Evolutionary conservation across 2,888 invertebrate genomes (phyloP), one percentile per base, ranked within the genome.

Genomic region (Ophion ventricosus): DNA sequence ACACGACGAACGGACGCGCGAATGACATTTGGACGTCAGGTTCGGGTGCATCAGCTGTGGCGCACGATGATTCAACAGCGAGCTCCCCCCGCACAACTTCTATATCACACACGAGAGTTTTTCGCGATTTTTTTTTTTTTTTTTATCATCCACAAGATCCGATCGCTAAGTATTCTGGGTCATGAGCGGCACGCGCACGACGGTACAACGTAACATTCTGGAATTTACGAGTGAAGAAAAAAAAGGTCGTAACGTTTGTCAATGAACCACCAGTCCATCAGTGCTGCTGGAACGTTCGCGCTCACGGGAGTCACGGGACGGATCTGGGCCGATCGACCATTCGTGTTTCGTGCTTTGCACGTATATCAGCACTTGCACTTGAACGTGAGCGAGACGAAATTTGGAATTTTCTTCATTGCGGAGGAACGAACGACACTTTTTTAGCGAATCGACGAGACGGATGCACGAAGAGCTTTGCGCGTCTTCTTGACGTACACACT

Each of bases 231-330:
- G 49, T 3, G 23, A 43, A 43, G 20, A 69, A 61, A 40, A 63
- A 26, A 59, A 81, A 20, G 20, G 35, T 78, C 29, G 26, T 59
- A 25, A 69, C 81, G 82, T 84, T 85, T 85, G 59, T 85, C 84
- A 80, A 84, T 85, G 59, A 85, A 81, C 80, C 85, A 83, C 84
- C 83, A 85, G 83, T 87, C 86, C 87, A 88, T 87, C 79, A 49
- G 14, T 49, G 49, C 17, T 17, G 49, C 49, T 49, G 49, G 49
- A 49, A 49, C 14, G 49, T 49, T 49, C 49, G 49, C 49, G 49
- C 49, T 49, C 49, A 4, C 49, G 14, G 49, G 49, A 49, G 2
- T 49, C 49, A 49, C 49, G 49, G 49, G 49, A 17, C 49, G 14
- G 49, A 49, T 17, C 49, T 14, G 49, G 49, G 49, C 49, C 17